These are phyloP conservation scores for Polia nebulosa DNA, from an alignment of 2,888 invertebrate species.

Conservation along the genomic window DNA sequence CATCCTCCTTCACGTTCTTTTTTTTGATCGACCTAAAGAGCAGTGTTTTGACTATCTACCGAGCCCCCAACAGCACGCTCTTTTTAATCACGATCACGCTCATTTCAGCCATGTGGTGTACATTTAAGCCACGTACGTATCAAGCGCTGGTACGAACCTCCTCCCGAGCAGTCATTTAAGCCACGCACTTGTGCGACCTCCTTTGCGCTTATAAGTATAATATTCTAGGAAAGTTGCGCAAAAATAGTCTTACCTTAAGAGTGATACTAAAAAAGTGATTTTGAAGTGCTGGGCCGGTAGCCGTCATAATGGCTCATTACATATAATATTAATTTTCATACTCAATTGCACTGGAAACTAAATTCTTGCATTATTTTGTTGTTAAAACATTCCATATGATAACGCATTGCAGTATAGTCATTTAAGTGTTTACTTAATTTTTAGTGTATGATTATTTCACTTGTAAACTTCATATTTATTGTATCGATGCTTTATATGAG, in stretches of 20 bases:
- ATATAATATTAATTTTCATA: background rate
- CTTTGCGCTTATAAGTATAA: background rate
- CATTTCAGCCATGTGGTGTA: background rate
- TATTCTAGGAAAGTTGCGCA: background rate
- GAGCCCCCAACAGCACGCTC: background rate
- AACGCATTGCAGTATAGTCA: constrained; percentile 60
- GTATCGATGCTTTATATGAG: constrained; percentile 30
- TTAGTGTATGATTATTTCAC: constrained; percentile 51
- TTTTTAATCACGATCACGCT: background rate
- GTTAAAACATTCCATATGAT: constrained; percentile 79
- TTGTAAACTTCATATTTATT: constrained; percentile 30
- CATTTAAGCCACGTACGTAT: background rate
- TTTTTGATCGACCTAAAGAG: too few relatives aligned
- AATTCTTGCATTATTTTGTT: constrained; percentile 63
- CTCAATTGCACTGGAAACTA: constrained; percentile 58
- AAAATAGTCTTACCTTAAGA: background rate
- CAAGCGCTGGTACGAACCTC: background rate
- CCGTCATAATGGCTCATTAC: background rate
- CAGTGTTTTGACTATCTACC: too few relatives aligned
- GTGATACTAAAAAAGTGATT: background rate
- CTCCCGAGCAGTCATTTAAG: background rate
- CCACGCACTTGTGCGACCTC: background rate
- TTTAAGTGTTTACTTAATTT: constrained; percentile 64
- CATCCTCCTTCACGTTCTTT: background rate
- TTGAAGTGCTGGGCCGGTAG: background rate